These are phyloP conservation scores for Xiphorhynchus erythropygius DNA, from an alignment of 2,797 vertebrate genomes.

Conservation along the genomic window DNA sequence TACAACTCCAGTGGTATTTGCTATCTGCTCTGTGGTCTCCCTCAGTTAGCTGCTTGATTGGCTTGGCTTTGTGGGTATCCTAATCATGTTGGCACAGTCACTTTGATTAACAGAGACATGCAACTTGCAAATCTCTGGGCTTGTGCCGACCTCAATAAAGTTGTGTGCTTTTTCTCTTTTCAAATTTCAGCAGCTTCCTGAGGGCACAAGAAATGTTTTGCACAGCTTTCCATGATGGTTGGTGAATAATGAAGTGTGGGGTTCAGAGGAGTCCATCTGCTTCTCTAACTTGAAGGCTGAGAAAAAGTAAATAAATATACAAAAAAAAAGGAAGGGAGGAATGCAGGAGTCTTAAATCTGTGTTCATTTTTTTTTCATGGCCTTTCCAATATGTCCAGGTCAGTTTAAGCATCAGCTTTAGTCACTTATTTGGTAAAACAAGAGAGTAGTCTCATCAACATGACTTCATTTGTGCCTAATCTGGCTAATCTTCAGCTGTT, in stretches of 20 bases:
- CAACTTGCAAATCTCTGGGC: slow-evolving; percentile 47
- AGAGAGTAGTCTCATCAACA: background rate
- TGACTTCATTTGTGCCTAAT: background rate
- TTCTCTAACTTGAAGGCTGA: background rate
- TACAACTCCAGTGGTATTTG: slow-evolving; percentile 64
- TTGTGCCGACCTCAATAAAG: slow-evolving; percentile 64
- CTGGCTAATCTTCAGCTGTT: background rate
- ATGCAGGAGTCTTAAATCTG: background rate
- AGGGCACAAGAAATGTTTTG: slow-evolving; percentile 1
- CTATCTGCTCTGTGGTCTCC: slow-evolving; percentile 47
- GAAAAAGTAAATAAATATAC: background rate
- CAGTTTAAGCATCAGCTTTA: background rate
- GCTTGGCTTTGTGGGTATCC: slow-evolving; percentile 51
- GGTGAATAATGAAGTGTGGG: background rate
- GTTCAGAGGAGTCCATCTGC: background rate
- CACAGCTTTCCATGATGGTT: background rate
- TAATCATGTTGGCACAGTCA: slow-evolving; percentile 73
- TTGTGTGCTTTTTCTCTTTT: slow-evolving; percentile 32
- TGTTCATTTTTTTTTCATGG: background rate
- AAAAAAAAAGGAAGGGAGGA: background rate
- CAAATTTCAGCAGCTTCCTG: slow-evolving; percentile 7
- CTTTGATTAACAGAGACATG: slow-evolving; percentile 63
- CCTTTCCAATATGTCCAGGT: background rate
- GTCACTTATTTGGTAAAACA: background rate
- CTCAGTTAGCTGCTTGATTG: slow-evolving; percentile 57